Base-by-base conservation (phyloP, 2,888 invertebrate genomes). In the Lasioglossum zephyrum region DNA sequence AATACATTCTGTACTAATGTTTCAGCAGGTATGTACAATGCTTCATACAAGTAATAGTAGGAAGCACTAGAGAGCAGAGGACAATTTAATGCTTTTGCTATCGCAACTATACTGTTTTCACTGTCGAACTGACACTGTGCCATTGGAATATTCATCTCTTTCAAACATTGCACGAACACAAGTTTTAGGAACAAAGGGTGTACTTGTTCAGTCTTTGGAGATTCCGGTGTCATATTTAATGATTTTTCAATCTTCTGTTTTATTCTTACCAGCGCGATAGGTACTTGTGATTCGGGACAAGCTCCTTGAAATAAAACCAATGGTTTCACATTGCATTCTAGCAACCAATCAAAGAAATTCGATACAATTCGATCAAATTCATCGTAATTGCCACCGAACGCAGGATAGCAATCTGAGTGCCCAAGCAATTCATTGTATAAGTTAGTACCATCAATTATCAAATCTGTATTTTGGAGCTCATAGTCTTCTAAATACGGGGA, bases 41-140 rank as follows among this genome's bases (percentile, higher is more conserved):
- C 97, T 95, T 98, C 97, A 95, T 97, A 98, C 87, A 99, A 97
- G 93, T 97, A 99, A 95, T 99, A 99, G 95, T 99, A 99, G 0
- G 99, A 99, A 95, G 99, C 99, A 91, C 97, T 98, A 92, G 98
- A 98, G 6, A 99, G 94, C 2, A 99, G 97, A 0, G 99, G 98
- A 92, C 98, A 98, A 63, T 97, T 96, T 4, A 98, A 95, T 81
- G 96, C 96, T 88, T 97, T 96, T 0, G 98, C 98, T 89, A 99
- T 95, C 0, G 97, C 97, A 0, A 98, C 98, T 77, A 98, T 97
- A 92, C 98, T 97, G 90, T 97, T 97, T 94, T 99, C 99, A 1
- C 98, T 98, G 95, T 99, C 99, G 94, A 97, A 98, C 89, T 97
- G 96, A 93, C 98, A 97, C 77, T 98, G 96, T 76, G 97, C 97